phyloP scores from a whole-genome alignment of 2,888 invertebrate genomes.

The Germaria angustata region DNA sequence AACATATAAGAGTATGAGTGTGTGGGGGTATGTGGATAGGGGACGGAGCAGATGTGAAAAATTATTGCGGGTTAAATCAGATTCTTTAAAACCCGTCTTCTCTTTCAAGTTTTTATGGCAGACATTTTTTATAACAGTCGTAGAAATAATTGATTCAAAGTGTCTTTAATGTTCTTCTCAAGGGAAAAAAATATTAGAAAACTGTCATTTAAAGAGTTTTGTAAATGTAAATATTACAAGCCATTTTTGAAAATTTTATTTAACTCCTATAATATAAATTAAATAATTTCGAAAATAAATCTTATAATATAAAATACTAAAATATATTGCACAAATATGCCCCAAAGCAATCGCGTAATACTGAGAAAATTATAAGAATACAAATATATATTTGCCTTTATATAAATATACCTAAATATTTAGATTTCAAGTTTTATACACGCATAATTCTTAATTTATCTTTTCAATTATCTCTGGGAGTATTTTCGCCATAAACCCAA shows the following conservation, averaged over 20 bases:
- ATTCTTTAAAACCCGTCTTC: background rate
- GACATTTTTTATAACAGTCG: slow-evolving; percentile 27
- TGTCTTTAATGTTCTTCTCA: slow-evolving; percentile 34
- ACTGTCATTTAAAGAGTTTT: background rate
- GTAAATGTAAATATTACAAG: no score
- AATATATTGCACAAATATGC: no score
- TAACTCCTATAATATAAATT: no score
- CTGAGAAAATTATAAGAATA: no score
- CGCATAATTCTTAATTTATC: slow-evolving; percentile 1
- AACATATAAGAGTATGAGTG: background rate
- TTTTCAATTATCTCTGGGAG: slow-evolving; percentile 3
- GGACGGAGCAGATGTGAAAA: background rate
- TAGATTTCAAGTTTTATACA: no score
- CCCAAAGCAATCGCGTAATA: no score
- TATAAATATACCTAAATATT: no score
- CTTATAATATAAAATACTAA: no score
- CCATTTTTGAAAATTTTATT: no score
- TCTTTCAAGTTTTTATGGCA: background rate
- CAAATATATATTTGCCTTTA: no score
- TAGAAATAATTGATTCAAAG: slow-evolving; percentile 49
- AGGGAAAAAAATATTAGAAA: background rate
- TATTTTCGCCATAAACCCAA: background rate
- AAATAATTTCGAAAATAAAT: no score
- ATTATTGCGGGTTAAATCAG: slow-evolving; percentile 12
- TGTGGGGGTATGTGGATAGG: background rate